Evolutionary conservation across 2,797 vertebrate species (phyloP).

Genomic region (Enteromius argenteus): DNA sequence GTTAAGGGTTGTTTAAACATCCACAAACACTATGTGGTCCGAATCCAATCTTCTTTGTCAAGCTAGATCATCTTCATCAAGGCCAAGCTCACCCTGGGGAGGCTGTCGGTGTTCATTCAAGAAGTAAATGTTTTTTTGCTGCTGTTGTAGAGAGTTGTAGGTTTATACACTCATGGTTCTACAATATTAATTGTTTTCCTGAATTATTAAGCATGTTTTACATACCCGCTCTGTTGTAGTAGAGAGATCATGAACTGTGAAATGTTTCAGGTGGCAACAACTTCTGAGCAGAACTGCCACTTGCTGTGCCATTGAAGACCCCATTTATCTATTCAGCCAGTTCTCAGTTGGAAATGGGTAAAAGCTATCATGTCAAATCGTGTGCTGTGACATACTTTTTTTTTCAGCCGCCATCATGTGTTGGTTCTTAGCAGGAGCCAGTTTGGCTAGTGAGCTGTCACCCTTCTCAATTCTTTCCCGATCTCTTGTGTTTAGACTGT

Average conservation of each 20-base stretch:
- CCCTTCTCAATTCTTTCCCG: not conserved
- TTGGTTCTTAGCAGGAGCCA: not conserved
- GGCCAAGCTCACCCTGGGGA: not conserved
- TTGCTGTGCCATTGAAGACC: not conserved
- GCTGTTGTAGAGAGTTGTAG: not conserved
- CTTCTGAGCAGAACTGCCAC: not conserved
- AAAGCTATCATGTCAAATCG: not conserved
- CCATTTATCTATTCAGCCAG: not conserved
- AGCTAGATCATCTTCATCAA: not conserved
- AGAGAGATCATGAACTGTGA: not conserved
- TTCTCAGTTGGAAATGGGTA: conserved; percentile 10
- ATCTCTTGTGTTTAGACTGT: conserved; percentile 17
- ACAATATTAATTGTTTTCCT: conserved; percentile 14
- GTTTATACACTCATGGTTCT: not conserved
- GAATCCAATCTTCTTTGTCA: conserved; percentile 12
- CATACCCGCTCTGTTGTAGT: not conserved
- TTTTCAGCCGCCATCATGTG: not conserved
- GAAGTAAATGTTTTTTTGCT: conserved; percentile 4
- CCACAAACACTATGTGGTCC: not conserved
- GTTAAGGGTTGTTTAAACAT: not conserved
- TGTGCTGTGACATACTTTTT: not conserved
- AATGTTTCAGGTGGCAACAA: not conserved
- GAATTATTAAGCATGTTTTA: conserved; percentile 13
- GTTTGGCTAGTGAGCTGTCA: conserved; percentile 25
- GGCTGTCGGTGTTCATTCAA: conserved; percentile 3